phyloP scores from a whole-genome alignment of 2,797 vertebrate species.

The Emys orbicularis region DNA sequence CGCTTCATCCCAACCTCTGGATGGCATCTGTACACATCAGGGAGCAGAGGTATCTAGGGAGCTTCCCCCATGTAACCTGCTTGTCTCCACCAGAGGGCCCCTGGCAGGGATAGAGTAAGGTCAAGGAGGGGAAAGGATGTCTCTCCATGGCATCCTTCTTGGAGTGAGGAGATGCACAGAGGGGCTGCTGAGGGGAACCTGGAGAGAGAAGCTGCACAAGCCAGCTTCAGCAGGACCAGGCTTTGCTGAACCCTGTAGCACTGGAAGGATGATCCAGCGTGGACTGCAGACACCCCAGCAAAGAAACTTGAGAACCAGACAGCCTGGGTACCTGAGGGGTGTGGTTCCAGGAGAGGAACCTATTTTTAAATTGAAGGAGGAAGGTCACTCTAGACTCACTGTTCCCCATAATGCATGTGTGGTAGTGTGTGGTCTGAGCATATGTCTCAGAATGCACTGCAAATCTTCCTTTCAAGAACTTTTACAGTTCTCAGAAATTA shows the following conservation, averaged over 20 bases:
- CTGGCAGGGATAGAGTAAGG: neutral
- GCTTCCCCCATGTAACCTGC: neutral
- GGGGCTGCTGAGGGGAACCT: no score
- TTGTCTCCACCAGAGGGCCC: neutral
- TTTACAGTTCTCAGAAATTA: no score
- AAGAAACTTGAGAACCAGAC: neutral
- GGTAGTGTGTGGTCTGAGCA: neutral
- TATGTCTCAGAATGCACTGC: no score
- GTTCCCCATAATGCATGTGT: neutral
- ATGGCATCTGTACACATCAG: neutral
- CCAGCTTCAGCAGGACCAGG: no score
- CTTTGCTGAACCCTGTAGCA: neutral
- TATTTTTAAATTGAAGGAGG: neutral
- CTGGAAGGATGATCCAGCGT: neutral
- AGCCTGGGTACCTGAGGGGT: neutral
- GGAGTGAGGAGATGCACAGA: no score
- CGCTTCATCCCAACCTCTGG: neutral
- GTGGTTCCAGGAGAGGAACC: neutral
- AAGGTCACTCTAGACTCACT: neutral
- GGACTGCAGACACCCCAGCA: neutral
- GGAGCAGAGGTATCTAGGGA: neutral
- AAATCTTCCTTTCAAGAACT: neutral
- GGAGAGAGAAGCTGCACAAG: neutral
- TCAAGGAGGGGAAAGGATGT: neutral
- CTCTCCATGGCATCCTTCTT: neutral